Evolutionary conservation across 2,888 invertebrate genomes (phyloP), one percentile per base, ranked within the genome.

Genomic region (Poecilobothrus nobilitatus): DNA sequence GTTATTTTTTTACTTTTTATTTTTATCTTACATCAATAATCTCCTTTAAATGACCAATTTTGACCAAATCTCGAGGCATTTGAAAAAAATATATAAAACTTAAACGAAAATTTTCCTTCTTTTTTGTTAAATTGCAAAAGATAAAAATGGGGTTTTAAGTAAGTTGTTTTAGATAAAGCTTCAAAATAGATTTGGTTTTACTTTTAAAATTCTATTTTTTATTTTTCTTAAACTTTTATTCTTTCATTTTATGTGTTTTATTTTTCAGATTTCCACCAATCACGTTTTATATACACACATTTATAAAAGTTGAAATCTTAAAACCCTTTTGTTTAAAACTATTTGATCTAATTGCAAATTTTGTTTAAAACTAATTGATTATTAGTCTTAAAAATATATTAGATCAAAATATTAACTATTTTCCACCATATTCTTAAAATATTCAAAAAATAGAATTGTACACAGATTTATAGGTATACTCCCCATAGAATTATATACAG

Each of bases 31-130:
- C 69, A 71, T 72, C 70, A 71, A 72, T 15, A 68, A 73, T 73
- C 71, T 73, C 70, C 71, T 71, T 71, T 70, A 71, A 73, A 73
- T 73, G 71, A 73, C 72, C 72, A 73, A 73, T 73, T 73, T 67
- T 71, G 67, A 73, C 68, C 71, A 71, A 73, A 73, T 73, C 72
- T 73, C 71, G 68, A 70, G 71, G 71, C 69, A 72, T 72, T 72
- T 27, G 15, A 63, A 27, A 71, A 71, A 68, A 63, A 71, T 67
- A 66, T 67, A 69, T 68, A 68, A 70, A 72, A 72, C 70, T 71
- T 69, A 69, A 70, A 70, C 71, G 72, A 72, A 72, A 71, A 72
- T 72, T 27, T 27, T 27, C 27, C 27, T 27, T 27, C 27, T 27
- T 27, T 27, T 27, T 72, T 72, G 72, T 72, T 71, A 72, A 72